Percentiles rank a stretch among this genome's conserved stretches.
Conservation (phyloP, 2,113 vertebrate genomes). For the Callocephalon fimbriatum region DNA sequence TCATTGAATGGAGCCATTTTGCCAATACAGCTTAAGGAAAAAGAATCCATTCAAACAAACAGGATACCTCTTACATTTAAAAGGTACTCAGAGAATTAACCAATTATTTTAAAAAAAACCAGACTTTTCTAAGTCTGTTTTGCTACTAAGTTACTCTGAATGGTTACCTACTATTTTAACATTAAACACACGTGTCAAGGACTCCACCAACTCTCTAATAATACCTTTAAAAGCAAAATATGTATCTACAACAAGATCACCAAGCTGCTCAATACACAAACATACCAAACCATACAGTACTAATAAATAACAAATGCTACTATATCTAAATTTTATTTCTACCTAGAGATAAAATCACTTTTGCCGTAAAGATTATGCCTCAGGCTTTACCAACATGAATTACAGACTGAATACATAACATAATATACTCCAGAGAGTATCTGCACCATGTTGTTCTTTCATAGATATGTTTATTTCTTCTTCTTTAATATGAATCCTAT, state of each 20-base stretch:
- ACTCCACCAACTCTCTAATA: neutral
- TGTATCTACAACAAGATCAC: accelerated
- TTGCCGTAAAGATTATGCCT: neutral
- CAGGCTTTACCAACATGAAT: neutral
- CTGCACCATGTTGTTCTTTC: neutral
- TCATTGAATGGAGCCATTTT: neutral
- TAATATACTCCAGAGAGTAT: accelerated
- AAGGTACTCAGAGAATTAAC: neutral
- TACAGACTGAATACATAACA: accelerated
- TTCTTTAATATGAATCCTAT: accelerated
- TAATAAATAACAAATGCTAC: neutral
- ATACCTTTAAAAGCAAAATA: neutral
- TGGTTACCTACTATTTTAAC: neutral
- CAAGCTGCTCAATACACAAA: accelerated
- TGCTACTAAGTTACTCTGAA: neutral
- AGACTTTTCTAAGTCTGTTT: accelerated
- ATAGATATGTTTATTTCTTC: neutral
- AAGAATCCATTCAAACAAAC: neutral
- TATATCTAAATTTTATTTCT: neutral
- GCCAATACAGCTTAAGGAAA: neutral
- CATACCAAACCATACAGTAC: accelerated
- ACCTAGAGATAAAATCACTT: neutral
- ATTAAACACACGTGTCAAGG: neutral
- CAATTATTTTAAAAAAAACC: neutral
- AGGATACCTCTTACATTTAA: neutral